These are phyloP conservation scores for Gobio gobio DNA, from an alignment of 2,113 vertebrate genomes.

Conservation along the genomic window DNA sequence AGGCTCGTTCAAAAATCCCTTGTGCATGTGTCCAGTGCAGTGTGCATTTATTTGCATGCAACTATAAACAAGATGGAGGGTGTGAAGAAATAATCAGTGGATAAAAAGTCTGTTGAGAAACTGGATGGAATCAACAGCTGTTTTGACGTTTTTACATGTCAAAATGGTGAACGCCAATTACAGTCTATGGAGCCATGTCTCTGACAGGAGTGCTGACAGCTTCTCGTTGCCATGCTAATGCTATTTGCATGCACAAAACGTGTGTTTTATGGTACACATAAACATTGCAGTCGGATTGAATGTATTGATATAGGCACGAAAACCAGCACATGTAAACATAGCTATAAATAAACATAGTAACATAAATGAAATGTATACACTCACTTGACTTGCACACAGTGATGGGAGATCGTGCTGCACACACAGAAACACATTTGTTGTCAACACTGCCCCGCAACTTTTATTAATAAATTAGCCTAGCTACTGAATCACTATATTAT, in stretches of 20 bases:
- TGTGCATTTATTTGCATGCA: background rate
- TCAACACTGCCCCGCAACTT: too few relatives aligned
- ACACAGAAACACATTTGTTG: too few relatives aligned
- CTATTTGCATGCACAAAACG: background rate
- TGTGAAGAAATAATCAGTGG: conserved; percentile 3
- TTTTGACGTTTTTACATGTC: conserved; percentile 4
- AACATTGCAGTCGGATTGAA: background rate
- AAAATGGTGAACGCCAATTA: background rate
- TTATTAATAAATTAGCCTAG: too few relatives aligned
- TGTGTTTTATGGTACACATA: conserved; percentile 3
- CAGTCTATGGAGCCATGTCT: background rate
- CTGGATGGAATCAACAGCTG: background rate
- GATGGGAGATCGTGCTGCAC: too few relatives aligned
- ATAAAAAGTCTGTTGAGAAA: background rate
- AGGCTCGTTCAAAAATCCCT: background rate
- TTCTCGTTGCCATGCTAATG: background rate
- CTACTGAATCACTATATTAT: too few relatives aligned
- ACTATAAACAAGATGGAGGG: background rate
- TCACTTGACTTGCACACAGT: too few relatives aligned
- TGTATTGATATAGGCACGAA: background rate
- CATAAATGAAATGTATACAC: too few relatives aligned
- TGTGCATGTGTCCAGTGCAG: background rate
- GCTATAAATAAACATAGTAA: too few relatives aligned
- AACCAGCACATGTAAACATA: background rate
- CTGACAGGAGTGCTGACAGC: conserved; percentile 22